These are phyloP conservation scores for Lithosia quadra DNA, from an alignment of 2,888 invertebrate species.

Conservation along the genomic window DNA sequence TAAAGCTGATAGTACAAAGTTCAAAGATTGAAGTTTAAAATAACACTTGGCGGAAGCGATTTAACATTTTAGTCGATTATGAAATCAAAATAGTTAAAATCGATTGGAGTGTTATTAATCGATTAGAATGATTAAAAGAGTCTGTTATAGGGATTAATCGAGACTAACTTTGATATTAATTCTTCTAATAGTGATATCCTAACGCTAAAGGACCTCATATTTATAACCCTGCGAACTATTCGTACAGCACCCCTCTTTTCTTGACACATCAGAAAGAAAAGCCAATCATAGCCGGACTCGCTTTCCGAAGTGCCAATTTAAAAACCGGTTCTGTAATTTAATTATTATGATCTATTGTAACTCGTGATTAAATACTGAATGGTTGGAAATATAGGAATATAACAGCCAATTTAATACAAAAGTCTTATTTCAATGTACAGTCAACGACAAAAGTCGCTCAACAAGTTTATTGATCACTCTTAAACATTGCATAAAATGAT, in stretches of 20 bases:
- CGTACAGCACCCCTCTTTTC: slow-evolving; percentile 11
- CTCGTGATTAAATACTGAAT: slow-evolving; percentile 39
- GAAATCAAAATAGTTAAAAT: neutral
- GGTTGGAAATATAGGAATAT: slow-evolving; percentile 35
- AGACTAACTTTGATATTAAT: slow-evolving; percentile 20
- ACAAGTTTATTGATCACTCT: neutral
- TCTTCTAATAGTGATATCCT: slow-evolving; percentile 25
- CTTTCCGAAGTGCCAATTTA: neutral
- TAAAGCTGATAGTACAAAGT: slow-evolving; percentile 43
- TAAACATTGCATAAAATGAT: neutral
- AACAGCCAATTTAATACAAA: slow-evolving; percentile 19
- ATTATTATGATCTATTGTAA: slow-evolving; percentile 25
- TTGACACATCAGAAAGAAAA: too few species aligned
- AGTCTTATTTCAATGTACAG: neutral
- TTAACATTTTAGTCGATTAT: slow-evolving; percentile 14
- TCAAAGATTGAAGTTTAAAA: slow-evolving; percentile 21
- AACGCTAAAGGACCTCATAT: slow-evolving; percentile 42
- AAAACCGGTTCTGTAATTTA: neutral
- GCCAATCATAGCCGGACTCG: neutral
- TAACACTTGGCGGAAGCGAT: slow-evolving; percentile 9
- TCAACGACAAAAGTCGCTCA: neutral
- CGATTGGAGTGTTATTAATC: slow-evolving; percentile 3
- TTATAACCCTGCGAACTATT: slow-evolving; percentile 51
- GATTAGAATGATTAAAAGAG: slow-evolving; percentile 4
- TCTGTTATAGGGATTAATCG: slow-evolving; percentile 18